These are phyloP conservation scores for Pithys albifrons DNA, from an alignment of 2,113 vertebrate genomes.

Conservation along the genomic window DNA sequence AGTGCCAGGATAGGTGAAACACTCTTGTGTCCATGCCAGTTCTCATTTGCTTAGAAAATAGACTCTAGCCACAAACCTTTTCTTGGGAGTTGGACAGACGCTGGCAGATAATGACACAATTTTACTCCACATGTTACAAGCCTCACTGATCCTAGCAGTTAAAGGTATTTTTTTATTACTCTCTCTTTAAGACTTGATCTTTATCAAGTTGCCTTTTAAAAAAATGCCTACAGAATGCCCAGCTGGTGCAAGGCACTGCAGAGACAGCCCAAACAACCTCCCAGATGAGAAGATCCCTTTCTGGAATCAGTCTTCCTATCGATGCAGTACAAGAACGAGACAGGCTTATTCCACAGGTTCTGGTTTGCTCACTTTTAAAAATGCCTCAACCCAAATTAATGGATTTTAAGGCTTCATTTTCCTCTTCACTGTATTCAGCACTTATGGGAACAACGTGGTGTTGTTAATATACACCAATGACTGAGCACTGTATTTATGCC, in stretches of 20 bases:
- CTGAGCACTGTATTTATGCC: constrained; percentile 47
- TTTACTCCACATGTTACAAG: neutral
- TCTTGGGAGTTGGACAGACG: neutral
- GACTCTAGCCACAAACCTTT: neutral
- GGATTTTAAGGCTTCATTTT: constrained; percentile 28
- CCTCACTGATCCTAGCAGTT: neutral
- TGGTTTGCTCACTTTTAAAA: neutral
- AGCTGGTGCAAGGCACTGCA: neutral
- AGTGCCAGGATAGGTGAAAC: neutral
- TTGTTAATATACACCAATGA: constrained; percentile 54
- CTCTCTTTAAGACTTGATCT: neutral
- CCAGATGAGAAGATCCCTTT: neutral
- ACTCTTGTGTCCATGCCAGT: neutral
- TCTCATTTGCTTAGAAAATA: neutral
- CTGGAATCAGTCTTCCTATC: neutral
- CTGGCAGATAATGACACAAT: neutral
- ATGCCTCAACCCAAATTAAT: neutral
- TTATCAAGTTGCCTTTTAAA: neutral
- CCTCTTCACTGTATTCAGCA: constrained; percentile 18
- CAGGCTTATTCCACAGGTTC: neutral
- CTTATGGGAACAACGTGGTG: constrained; percentile 53
- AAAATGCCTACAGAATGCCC: neutral
- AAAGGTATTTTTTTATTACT: neutral
- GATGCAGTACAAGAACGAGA: neutral
- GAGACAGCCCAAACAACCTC: neutral